Conservation (phyloP, 2,113 vertebrate genomes). For the Rhea americana region DNA sequence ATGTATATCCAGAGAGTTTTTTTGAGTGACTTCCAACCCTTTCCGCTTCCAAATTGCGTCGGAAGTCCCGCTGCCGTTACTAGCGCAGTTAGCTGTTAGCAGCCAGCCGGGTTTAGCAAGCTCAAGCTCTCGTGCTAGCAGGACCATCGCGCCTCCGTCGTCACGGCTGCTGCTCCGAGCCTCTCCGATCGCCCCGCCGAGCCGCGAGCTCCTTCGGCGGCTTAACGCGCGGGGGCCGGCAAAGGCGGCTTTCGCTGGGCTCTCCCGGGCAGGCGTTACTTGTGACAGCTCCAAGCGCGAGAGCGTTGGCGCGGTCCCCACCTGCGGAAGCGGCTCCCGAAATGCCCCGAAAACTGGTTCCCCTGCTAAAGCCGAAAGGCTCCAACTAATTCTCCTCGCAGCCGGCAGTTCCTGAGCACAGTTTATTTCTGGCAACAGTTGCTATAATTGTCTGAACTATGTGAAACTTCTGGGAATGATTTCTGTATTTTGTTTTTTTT, state of each 20-base stretch:
- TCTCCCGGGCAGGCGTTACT: too few relatives aligned
- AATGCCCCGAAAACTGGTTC: not conserved
- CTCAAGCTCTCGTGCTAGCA: accelerated
- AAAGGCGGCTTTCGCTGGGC: not conserved
- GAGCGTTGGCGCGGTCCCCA: not conserved
- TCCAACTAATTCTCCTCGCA: not conserved
- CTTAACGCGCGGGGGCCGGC: accelerated
- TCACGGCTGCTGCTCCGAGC: accelerated
- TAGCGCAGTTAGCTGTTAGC: accelerated
- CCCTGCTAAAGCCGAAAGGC: accelerated
- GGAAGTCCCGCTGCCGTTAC: not conserved
- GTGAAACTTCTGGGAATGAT: not conserved
- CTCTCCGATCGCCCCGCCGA: not conserved
- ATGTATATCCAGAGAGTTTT: not conserved
- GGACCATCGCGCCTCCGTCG: accelerated
- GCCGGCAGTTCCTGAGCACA: accelerated
- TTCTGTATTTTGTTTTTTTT: not conserved
- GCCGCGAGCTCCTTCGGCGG: accelerated
- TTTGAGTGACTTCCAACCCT: not conserved
- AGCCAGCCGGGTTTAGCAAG: accelerated
- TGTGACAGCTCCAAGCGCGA: too few relatives aligned
- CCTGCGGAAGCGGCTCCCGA: not conserved
- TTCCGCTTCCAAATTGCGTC: accelerated
- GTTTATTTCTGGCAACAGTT: accelerated
- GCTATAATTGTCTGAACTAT: accelerated